Conservation (phyloP, 2,113 vertebrate genomes). For the Ginglymostoma cirratum region DNA sequence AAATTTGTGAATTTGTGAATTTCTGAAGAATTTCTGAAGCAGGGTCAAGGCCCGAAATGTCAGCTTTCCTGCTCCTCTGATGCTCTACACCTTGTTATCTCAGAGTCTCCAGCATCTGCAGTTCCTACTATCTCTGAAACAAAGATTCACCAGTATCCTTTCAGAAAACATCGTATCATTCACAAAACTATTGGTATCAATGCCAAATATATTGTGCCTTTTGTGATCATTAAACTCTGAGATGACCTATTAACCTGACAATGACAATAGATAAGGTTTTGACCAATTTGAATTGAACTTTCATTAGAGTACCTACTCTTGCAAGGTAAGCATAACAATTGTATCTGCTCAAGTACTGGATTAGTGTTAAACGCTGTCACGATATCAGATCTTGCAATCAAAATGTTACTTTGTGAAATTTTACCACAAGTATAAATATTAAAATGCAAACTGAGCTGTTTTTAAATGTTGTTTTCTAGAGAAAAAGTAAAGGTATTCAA, state of each 20-base stretch:
- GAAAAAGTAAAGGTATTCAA: neutral
- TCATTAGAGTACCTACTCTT: neutral
- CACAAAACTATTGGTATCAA: neutral
- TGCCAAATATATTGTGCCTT: neutral
- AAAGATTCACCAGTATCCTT: neutral
- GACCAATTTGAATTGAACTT: too few species aligned
- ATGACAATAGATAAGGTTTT: too few species aligned
- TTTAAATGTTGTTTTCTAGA: conserved; percentile 26
- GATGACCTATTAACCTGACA: neutral
- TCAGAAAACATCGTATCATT: neutral
- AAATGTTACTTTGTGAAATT: conserved; percentile 41
- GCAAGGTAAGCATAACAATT: neutral
- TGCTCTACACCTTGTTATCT: too few species aligned
- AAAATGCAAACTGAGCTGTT: conserved; percentile 44
- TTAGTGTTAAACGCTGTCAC: neutral
- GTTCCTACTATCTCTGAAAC: too few species aligned
- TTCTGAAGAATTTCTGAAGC: too few species aligned
- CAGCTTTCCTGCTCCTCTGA: too few species aligned
- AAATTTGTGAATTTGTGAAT: too few species aligned
- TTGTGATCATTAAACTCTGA: neutral
- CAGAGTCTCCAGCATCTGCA: too few species aligned
- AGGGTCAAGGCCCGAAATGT: too few species aligned
- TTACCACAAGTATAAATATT: conserved; percentile 46
- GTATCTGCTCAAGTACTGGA: neutral
- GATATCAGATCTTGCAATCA: conserved; percentile 35